Percentiles rank a stretch among this genome's conserved stretches.
Evolutionary conservation across 2,797 vertebrate species (phyloP).

Genomic region (Rhinatrema bivittatum): DNA sequence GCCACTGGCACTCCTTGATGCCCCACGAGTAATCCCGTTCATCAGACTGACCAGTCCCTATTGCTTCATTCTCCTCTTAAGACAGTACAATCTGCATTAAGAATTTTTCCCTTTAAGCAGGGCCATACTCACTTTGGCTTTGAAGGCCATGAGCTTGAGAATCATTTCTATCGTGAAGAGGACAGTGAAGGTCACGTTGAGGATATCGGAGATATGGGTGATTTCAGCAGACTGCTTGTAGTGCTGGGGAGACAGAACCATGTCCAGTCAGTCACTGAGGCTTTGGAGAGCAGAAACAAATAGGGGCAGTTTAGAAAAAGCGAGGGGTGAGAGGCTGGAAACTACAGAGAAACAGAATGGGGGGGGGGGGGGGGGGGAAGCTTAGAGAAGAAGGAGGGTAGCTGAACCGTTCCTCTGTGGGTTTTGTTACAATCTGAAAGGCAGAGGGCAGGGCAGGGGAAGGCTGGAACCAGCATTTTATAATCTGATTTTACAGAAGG

Average conservation of each 20-base stretch:
- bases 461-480: too few relatives aligned
- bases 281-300: not conserved
- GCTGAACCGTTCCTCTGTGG: too few relatives aligned
- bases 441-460: too few relatives aligned
- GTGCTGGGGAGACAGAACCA: conserved; percentile 58
- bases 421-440: too few relatives aligned
- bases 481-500: too few relatives aligned
- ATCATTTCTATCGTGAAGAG: conserved; percentile 96
- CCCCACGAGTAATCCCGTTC: too few relatives aligned
- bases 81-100: too few relatives aligned
- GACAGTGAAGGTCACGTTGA: conserved; percentile 91
- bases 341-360: not conserved
- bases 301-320: accelerated
- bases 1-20: too few relatives aligned
- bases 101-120: too few relatives aligned
- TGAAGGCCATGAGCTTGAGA: conserved; percentile 94
- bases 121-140: conserved; percentile 73
- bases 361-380: not conserved
- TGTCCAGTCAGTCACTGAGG: not conserved
- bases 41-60: too few relatives aligned
- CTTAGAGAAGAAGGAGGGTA: too few relatives aligned
- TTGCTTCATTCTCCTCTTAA: too few relatives aligned
- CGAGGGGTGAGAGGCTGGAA: not conserved
- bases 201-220: conserved; percentile 80
- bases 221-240: conserved; percentile 89